A percentile compares a stretch with the other conserved stretches of the same genome.
Evolutionary conservation across 2,888 invertebrate genomes (phyloP).

Genomic region (Fabriciana adippe): DNA sequence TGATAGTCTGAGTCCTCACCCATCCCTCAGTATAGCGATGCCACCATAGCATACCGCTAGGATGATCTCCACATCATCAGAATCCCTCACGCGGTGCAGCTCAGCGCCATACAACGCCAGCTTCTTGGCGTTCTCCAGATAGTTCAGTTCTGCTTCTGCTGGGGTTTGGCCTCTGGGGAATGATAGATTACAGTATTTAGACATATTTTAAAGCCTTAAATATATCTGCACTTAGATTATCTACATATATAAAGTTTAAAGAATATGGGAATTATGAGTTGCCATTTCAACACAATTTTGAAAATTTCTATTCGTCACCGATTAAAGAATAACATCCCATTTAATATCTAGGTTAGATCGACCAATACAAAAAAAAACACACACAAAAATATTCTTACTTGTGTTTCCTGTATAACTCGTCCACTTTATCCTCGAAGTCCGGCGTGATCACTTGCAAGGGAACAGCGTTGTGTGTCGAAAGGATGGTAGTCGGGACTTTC

Average conservation of each 20-base stretch:
- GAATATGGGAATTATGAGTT: too few species aligned
- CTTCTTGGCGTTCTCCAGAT: conserved; percentile 98
- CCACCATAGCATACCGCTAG: conserved; percentile 98
- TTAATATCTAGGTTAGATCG: neutral
- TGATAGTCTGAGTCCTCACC: neutral
- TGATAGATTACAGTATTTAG: neutral
- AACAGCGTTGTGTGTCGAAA: conserved; percentile 93
- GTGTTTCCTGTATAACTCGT: conserved; percentile 95
- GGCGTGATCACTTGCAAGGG: conserved; percentile 88
- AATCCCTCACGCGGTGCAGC: conserved; percentile 96
- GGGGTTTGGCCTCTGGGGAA: conserved; percentile 94
- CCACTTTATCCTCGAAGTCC: conserved; percentile 94
- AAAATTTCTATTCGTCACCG: too few species aligned
- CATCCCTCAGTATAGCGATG: conserved; percentile 94
- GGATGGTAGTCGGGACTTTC: conserved; percentile 85
- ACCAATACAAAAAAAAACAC: neutral
- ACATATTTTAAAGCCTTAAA: too few species aligned
- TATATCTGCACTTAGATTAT: too few species aligned
- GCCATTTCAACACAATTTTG: too few species aligned
- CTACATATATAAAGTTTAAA: too few species aligned
- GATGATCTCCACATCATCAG: conserved; percentile 94
- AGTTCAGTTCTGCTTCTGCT: conserved; percentile 97
- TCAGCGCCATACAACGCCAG: conserved; percentile 99
- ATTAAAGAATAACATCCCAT: too few species aligned
- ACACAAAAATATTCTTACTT: conserved; percentile 79